Evolutionary conservation across 2,113 vertebrate genomes (phyloP).

Genomic region (Melanerpes aurifrons): DNA sequence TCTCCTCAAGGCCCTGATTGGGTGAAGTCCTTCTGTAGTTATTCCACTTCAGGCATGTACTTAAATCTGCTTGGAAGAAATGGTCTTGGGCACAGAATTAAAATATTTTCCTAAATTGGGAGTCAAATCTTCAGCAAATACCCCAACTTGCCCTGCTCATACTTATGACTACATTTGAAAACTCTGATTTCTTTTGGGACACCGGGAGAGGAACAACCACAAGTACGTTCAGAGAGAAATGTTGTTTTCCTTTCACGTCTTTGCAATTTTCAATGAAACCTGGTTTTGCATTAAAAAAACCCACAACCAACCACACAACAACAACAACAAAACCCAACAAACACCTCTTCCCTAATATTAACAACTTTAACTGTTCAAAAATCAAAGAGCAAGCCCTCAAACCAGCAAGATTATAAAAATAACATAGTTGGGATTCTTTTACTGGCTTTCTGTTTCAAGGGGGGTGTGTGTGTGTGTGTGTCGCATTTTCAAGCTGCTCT

Average conservation of each 20-base stretch:
- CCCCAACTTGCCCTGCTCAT: neutral
- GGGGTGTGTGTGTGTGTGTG: neutral
- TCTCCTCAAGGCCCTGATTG: neutral
- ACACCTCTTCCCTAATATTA: neutral
- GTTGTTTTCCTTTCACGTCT: neutral
- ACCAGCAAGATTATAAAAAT: neutral
- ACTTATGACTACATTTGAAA: neutral
- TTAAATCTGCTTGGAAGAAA: conserved; percentile 5
- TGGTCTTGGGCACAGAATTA: neutral
- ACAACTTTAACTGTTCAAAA: neutral
- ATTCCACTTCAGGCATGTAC: neutral
- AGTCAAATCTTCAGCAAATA: neutral
- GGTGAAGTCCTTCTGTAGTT: neutral
- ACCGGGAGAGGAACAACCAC: neutral
- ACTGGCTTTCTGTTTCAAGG: neutral
- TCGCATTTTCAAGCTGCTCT: conserved; percentile 32
- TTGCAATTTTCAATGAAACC: neutral
- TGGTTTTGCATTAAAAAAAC: neutral
- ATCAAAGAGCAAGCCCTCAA: neutral
- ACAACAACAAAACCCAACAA: too few species aligned
- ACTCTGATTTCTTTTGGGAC: neutral
- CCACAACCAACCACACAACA: too few species aligned
- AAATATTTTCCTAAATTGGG: neutral
- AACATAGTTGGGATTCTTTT: conserved; percentile 58
- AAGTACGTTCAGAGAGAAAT: neutral